A percentile compares a stretch with the other conserved stretches of the same genome.
Evolutionary conservation across 2,113 vertebrate species (phyloP).

Genomic region (Nothobranchius kuhntae): DNA sequence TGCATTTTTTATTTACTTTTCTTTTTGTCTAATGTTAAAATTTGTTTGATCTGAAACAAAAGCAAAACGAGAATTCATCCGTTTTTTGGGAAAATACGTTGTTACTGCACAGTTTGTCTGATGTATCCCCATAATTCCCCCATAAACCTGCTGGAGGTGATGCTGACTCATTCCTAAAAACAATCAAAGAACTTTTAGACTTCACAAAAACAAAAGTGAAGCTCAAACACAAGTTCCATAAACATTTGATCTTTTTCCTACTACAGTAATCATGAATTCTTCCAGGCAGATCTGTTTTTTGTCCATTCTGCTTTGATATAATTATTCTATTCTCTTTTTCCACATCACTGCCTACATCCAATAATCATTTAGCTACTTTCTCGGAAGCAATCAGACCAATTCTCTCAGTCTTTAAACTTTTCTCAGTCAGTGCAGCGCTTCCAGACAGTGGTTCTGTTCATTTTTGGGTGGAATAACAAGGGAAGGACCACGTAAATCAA

Average conservation of each 20-base stretch:
- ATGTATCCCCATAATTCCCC: not conserved
- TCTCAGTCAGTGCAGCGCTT: not conserved
- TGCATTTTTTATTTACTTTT: too few species aligned
- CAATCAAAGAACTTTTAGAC: not conserved
- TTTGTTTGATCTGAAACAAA: too few species aligned
- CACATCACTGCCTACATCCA: not conserved
- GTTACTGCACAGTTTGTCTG: too few species aligned
- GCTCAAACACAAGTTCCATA: not conserved
- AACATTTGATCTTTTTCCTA: not conserved
- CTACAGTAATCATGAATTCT: too few species aligned
- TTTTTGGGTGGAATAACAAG: not conserved
- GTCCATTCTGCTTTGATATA: not conserved
- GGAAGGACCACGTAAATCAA: too few species aligned
- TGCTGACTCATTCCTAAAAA: not conserved
- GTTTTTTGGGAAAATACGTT: too few species aligned
- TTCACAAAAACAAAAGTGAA: not conserved
- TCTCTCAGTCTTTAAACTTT: not conserved
- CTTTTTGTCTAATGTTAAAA: too few species aligned
- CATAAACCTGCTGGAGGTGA: too few species aligned
- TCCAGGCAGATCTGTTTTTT: not conserved
- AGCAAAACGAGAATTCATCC: too few species aligned
- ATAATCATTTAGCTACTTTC: not conserved
- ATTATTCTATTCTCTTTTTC: not conserved
- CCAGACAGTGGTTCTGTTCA: not conserved
- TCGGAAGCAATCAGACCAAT: not conserved